A percentile compares a stretch with the other conserved stretches of the same genome.
phyloP scores from a whole-genome alignment of 2,888 invertebrate species.

The Saturnia pavonia region DNA sequence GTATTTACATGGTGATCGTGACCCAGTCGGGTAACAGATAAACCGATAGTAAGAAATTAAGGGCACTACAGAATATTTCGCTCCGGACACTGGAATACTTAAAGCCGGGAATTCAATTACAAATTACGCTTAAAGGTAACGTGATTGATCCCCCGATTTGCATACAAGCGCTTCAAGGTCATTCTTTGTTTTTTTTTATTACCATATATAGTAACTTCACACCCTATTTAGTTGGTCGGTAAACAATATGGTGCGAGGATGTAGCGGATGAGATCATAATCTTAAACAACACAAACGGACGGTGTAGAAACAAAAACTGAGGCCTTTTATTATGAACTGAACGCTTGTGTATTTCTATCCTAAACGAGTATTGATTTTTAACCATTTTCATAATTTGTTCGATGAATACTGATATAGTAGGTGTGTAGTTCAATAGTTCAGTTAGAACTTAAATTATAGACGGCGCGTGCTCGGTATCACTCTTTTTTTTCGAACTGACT shows the following conservation, averaged over 20 bases:
- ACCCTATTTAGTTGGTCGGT: slow-evolving; percentile 6
- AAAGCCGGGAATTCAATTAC: background rate
- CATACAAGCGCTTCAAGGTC: slow-evolving; percentile 5
- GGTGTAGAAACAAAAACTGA: slow-evolving; percentile 1
- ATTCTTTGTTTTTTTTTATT: background rate
- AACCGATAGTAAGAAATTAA: no score
- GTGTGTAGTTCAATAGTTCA: no score
- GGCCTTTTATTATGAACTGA: background rate
- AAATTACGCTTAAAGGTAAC: background rate
- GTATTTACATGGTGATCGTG: no score
- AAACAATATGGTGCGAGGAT: slow-evolving; percentile 9
- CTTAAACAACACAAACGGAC: slow-evolving; percentile 1
- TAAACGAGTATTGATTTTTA: background rate
- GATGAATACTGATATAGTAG: background rate
- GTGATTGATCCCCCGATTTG: slow-evolving; percentile 1
- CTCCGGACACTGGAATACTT: background rate
- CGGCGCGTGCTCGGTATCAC: no score
- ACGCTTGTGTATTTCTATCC: background rate
- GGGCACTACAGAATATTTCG: background rate
- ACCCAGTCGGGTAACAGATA: no score
- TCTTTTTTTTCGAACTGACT: no score
- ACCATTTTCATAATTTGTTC: background rate
- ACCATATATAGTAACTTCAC: slow-evolving; percentile 6
- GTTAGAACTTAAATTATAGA: no score
- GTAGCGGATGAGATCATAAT: slow-evolving; percentile 1